phyloP scores from a whole-genome alignment of 2,113 vertebrate species.

The Psittacula cyanocephala region DNA sequence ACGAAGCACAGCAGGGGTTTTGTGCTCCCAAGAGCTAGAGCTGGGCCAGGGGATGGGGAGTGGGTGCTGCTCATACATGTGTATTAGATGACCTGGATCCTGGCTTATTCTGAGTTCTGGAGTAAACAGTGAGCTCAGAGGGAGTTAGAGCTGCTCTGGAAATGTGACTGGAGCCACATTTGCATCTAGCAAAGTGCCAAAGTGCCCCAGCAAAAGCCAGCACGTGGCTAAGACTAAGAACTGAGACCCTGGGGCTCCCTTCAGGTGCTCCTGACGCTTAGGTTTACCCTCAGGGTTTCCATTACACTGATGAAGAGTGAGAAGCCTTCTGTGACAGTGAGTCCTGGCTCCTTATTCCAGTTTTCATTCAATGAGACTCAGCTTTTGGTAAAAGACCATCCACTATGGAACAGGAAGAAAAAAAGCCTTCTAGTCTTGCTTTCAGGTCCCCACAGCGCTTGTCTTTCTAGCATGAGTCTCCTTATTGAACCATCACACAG shows the following conservation, averaged over 20 bases:
- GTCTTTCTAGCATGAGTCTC: not conserved
- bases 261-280: not conserved
- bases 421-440: not conserved
- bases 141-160: not conserved
- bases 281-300: not conserved
- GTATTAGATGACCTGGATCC: not conserved
- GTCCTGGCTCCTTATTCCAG: not conserved
- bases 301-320: not conserved
- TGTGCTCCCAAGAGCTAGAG: not conserved
- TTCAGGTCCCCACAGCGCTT: not conserved
- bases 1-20: accelerated
- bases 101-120: not conserved
- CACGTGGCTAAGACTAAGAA: accelerated
- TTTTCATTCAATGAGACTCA: not conserved
- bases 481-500: not conserved
- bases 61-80: accelerated
- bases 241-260: not conserved
- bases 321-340: not conserved
- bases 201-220: not conserved
- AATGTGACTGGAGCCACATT: not conserved
- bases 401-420: not conserved
- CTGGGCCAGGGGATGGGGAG: accelerated
- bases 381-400: not conserved
- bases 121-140: not conserved
- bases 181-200: not conserved